phyloP scores from a whole-genome alignment of 2,113 vertebrate genomes.

The Gnathochromis pfefferi region DNA sequence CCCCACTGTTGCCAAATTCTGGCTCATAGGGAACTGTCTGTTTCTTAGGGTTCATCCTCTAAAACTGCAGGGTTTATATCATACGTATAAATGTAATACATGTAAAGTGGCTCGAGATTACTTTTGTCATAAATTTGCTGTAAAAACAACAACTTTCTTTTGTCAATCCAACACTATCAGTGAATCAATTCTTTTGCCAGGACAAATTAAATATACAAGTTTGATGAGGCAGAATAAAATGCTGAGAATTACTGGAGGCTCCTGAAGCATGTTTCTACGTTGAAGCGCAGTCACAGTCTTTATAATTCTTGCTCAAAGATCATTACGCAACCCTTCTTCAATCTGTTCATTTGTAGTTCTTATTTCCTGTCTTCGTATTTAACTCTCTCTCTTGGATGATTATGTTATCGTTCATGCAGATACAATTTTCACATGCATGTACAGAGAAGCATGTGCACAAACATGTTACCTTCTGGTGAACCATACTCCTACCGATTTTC shows the following conservation, averaged over 20 bases:
- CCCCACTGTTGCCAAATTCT: background rate
- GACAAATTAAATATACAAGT: background rate
- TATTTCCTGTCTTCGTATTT: background rate
- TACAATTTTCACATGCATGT: background rate
- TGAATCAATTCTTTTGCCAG: background rate
- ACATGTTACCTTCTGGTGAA: slow-evolving; percentile 28
- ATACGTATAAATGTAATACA: background rate
- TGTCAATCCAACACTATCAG: background rate
- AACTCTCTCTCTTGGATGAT: background rate
- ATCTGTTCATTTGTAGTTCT: background rate
- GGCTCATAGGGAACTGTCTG: background rate
- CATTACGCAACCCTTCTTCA: background rate
- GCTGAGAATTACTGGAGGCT: background rate
- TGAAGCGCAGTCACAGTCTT: background rate
- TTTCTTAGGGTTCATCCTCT: background rate
- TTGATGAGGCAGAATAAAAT: background rate
- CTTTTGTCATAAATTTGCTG: background rate
- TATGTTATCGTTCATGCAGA: slow-evolving; percentile 9
- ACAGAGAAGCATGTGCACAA: background rate
- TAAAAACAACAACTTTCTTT: background rate
- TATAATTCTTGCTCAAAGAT: background rate
- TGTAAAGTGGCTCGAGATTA: background rate
- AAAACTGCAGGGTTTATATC: background rate
- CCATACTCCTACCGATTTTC: slow-evolving; percentile 24
- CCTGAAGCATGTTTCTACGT: background rate